Base-by-base conservation (phyloP, 2,888 invertebrate species). In the Leucoma salicis region DNA sequence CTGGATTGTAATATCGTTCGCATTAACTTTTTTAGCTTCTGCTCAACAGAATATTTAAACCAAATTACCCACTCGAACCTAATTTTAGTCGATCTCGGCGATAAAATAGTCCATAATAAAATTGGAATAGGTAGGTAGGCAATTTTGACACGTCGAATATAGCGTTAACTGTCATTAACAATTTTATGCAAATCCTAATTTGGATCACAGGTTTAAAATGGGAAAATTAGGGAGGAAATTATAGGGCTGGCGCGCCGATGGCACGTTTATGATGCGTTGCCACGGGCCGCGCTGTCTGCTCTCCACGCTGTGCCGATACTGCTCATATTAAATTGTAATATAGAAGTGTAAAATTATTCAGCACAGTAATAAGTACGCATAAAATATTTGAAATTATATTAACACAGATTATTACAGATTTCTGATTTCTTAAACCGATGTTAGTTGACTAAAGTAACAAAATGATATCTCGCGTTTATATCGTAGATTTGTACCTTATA, bases 111-210 rank as follows among this genome's bases (percentile, higher is more conserved):
- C 67, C 58, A 59, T 63, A 70, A 72, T 66, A 70, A 73, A 71
- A 70, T 62, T 70, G 57, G 64, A 69, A 77, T 73, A 70, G 72
- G 71, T 68, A 75, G 70, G 70, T 57, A n/a, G 66, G 69, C 70
- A 76, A 80, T 82, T 79, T 79, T 81, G 70, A 83, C 81, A 80
- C 81, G 70, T 79, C 66, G 74, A 73, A 78, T 73, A 74, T 74
- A 71, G 70, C 76, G 74, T 76, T 78, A 78, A 74, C 78, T 78
- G 78, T 74, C 78, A 82, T 85, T 82, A 85, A 75, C 80, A 80
- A 82, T 82, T 84, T 83, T 83, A 85, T 86, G 85, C 85, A 84
- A 84, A 85, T 84, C 78, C 71, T 70, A 79, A 83, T 78, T 78
- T 74, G 78, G 75, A 82, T 79, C 79, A 76, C 76, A 71, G 76